These are phyloP conservation scores for Neotoxoptera formosana DNA, from an alignment of 1,140 invertebrate species.

Conservation along the genomic window DNA sequence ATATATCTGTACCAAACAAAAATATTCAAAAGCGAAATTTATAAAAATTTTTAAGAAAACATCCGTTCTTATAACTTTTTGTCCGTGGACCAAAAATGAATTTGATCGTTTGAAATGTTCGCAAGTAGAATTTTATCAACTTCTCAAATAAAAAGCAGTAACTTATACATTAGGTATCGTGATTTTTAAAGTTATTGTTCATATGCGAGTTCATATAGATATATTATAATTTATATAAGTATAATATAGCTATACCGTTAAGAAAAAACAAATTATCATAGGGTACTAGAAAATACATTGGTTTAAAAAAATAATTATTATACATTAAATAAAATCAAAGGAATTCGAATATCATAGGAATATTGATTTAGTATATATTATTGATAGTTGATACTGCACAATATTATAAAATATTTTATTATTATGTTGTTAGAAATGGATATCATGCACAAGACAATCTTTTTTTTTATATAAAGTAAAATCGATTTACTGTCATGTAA, in stretches of 20 bases:
- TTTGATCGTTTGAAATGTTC: neutral
- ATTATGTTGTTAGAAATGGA: neutral
- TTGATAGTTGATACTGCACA: neutral
- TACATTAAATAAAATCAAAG: neutral
- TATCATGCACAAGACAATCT: neutral
- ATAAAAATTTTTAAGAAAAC: neutral
- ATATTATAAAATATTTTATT: neutral
- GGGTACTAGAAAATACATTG: neutral
- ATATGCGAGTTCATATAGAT: neutral
- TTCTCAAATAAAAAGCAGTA: neutral
- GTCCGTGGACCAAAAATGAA: too few relatives aligned
- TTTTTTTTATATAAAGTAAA: neutral
- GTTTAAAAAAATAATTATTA: neutral
- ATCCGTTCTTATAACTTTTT: neutral
- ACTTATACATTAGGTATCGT: neutral
- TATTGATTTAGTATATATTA: neutral
- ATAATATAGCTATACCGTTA: neutral
- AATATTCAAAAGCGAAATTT: neutral
- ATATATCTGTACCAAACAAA: neutral
- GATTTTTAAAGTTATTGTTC: neutral
- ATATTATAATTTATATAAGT: neutral
- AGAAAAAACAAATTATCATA: neutral
- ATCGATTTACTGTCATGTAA: neutral
- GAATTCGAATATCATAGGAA: neutral
- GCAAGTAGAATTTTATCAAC: neutral